These are phyloP conservation scores for Rhinogobius similis DNA, from an alignment of 2,113 vertebrate species.

Conservation along the genomic window DNA sequence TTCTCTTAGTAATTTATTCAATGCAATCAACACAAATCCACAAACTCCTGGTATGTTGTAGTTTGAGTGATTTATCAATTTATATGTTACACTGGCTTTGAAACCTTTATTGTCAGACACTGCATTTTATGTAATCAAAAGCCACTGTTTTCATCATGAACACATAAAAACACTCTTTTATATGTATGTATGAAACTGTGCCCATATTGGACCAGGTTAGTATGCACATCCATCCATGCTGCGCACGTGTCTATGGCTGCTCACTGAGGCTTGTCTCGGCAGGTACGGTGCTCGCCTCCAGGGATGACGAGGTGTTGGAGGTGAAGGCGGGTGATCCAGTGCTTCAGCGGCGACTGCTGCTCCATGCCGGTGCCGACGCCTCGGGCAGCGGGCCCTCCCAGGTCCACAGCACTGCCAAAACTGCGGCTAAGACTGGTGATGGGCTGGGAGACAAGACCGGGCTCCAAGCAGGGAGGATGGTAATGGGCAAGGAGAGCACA, in stretches of 20 bases:
- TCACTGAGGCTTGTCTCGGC: conserved; percentile 62
- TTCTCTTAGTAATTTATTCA: background rate
- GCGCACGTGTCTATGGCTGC: conserved; percentile 36
- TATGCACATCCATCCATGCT: conserved; percentile 18
- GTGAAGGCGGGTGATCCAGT: conserved; percentile 68
- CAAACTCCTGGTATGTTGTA: no score
- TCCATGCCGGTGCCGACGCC: conserved; percentile 63
- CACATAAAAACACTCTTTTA: background rate
- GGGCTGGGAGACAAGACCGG: conserved; percentile 53
- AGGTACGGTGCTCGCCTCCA: conserved; percentile 69
- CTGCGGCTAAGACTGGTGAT: conserved; percentile 44
- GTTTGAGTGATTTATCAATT: no score
- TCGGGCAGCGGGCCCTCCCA: conserved; percentile 61
- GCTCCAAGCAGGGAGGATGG: conserved; percentile 60
- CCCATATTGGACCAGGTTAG: background rate
- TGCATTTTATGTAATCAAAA: background rate
- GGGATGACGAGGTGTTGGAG: conserved; percentile 71
- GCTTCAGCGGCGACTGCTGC: conserved; percentile 68
- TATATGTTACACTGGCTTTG: no score
- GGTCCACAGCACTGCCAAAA: conserved; percentile 49
- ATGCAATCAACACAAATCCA: background rate
- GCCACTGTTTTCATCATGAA: background rate
- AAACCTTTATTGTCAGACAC: no score
- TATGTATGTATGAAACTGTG: conserved; percentile 15
- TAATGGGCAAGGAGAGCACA: conserved; percentile 58